Evolutionary conservation across 2,113 vertebrate species (phyloP).

Genomic region (Camarhynchus parvulus): DNA sequence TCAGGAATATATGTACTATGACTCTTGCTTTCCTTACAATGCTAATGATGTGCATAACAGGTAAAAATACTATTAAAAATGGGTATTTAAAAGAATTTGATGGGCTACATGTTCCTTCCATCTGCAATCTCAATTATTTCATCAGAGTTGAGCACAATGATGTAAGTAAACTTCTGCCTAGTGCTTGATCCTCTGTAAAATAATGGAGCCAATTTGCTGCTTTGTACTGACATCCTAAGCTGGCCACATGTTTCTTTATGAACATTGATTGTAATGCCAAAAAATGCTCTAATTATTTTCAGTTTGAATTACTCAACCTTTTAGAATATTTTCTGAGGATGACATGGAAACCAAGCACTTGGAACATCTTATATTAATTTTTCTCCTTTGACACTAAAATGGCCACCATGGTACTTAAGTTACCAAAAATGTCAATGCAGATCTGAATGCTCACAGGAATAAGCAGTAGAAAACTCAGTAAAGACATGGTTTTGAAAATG

Average conservation of each 20-base stretch:
- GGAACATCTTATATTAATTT: neutral
- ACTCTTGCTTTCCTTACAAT: neutral
- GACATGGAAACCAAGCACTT: neutral
- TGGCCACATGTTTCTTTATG: neutral
- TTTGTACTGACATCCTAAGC: neutral
- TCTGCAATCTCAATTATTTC: neutral
- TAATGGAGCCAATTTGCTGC: neutral
- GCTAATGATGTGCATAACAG: neutral
- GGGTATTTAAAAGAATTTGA: neutral
- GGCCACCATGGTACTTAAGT: neutral
- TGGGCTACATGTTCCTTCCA: neutral
- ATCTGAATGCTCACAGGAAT: neutral
- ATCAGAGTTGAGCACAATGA: neutral
- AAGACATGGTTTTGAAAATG: neutral
- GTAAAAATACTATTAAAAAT: neutral
- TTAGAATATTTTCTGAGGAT: neutral
- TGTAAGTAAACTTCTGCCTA: neutral
- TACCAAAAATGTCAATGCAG: neutral
- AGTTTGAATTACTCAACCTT: neutral
- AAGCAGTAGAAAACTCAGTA: neutral
- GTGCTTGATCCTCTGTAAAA: neutral
- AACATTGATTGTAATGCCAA: neutral
- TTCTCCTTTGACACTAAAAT: neutral
- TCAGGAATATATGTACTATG: neutral
- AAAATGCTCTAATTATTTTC: neutral